These are phyloP conservation scores for Glyphotaelius pellucidus DNA, from an alignment of 2,888 invertebrate species.

Conservation along the genomic window DNA sequence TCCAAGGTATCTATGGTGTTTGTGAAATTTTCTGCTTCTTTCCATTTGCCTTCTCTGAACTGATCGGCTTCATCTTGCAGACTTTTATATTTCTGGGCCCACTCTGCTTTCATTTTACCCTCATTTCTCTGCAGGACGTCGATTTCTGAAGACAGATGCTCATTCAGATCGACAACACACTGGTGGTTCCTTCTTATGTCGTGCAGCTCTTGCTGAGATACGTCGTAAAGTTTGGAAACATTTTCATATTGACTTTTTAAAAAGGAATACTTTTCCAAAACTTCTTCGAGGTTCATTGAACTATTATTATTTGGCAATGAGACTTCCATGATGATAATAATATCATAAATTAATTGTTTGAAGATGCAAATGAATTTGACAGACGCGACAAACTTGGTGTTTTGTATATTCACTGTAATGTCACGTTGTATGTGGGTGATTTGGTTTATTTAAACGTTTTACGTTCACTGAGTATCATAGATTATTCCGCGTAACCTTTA, in stretches of 20 bases:
- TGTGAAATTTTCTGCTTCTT: constrained; percentile 70
- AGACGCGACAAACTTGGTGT: not conserved
- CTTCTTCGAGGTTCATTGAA: constrained; percentile 70
- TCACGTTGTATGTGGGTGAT: too few species aligned
- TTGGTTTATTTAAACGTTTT: too few species aligned
- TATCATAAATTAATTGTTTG: not conserved
- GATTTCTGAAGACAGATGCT: constrained; percentile 73
- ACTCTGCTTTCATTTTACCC: constrained; percentile 65
- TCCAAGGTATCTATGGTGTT: constrained; percentile 72
- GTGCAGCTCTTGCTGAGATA: constrained; percentile 74
- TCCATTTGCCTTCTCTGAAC: constrained; percentile 71
- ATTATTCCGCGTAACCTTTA: not conserved
- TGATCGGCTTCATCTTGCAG: constrained; percentile 73
- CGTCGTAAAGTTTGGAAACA: constrained; percentile 72
- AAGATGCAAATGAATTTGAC: not conserved
- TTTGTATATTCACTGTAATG: too few species aligned
- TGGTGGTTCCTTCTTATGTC: constrained; percentile 73
- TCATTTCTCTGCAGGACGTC: constrained; percentile 73
- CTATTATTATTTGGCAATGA: not conserved
- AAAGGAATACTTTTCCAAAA: constrained; percentile 70
- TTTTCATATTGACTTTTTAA: constrained; percentile 74
- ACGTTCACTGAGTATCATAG: not conserved
- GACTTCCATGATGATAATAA: not conserved
- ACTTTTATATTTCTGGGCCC: constrained; percentile 49
- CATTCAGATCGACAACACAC: constrained; percentile 74